Base-by-base conservation (phyloP, 2,113 vertebrate genomes). In the Neolamprologus brichardi region DNA sequence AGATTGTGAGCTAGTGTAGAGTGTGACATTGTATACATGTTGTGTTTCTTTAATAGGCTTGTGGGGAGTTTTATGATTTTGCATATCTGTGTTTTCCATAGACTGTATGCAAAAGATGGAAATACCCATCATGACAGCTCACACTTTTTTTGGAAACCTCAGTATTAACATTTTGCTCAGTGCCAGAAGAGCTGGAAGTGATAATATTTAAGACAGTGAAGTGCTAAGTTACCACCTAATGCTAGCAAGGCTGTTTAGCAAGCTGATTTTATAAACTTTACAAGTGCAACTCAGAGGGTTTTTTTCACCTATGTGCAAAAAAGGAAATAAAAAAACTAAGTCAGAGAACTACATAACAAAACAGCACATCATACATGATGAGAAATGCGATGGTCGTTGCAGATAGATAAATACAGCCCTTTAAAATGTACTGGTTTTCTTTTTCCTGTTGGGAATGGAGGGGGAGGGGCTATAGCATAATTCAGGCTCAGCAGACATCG, bases 271-370 rank as follows among this genome's bases (percentile, higher is more conserved):
- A 28, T 28, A 2, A 46, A 7, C 8, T 75, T 0, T 46, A 11
- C 2, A 11, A 11, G 23, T 75, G 2, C 39, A 75, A 41, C 5
- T 70, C 37, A 15, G 13, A 41, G 64, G 11, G 0, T 0, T 10
- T 60, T 32, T 62, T 58, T 9, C 9, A 64, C 17, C 17, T n/a
- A 37, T 20, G 32, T 37, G 30, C 10, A 64, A 64, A 64, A 64
- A 37, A 37, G 0, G 30, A 64, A 37, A 64, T 34, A 7, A n/a
- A 4, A 34, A 7, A 62, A 1, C 0, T 34, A 64, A 64, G 6
- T 34, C 17, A 7, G 60, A 64, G 60, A 64, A 12, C 10, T 70
- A 41, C 32, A 37, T 20, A 20, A 67, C 18, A 67, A 0, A 67
- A 67, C 11, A 39, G 11, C 6, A 39, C 62, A 67, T 37, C 3